A percentile compares a stretch with the other conserved stretches of the same genome.
Conservation (phyloP, 2,888 invertebrate species). For the Pseudococcus viburni region DNA sequence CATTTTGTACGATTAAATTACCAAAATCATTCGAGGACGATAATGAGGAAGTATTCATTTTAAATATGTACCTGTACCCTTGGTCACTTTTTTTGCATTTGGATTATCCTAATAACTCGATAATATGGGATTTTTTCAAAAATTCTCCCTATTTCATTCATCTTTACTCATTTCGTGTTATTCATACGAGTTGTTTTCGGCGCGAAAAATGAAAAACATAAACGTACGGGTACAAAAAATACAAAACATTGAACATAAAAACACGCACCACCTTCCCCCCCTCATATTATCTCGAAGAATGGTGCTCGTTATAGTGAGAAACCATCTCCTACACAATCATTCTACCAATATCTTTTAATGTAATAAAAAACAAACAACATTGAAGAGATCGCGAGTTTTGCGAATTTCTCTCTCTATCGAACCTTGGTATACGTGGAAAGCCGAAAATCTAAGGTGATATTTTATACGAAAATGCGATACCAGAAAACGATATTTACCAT, state of each 20-base stretch:
- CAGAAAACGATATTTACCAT: conserved; percentile 52
- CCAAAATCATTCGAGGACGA: too few species aligned
- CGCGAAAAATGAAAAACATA: too few species aligned
- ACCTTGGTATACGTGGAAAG: neutral
- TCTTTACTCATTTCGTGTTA: too few species aligned
- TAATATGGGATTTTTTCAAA: too few species aligned
- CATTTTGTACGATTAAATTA: too few species aligned
- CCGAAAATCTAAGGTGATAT: conserved; percentile 54
- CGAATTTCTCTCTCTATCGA: neutral
- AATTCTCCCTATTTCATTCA: too few species aligned
- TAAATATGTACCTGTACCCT: too few species aligned
- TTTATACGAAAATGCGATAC: conserved; percentile 49
- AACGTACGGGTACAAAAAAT: neutral
- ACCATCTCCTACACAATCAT: neutral
- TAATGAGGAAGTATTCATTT: too few species aligned
- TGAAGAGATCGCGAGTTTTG: neutral
- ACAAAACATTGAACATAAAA: neutral
- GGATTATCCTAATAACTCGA: too few species aligned
- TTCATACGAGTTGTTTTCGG: too few species aligned
- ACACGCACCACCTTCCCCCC: neutral
- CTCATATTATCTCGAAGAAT: neutral
- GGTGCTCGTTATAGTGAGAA: conserved; percentile 20
- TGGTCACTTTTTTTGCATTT: too few species aligned
- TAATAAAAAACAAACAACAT: conserved; percentile 54
- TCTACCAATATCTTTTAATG: neutral